phyloP scores from a whole-genome alignment of 2,797 vertebrate genomes.

The Halcyon smyrnensis region DNA sequence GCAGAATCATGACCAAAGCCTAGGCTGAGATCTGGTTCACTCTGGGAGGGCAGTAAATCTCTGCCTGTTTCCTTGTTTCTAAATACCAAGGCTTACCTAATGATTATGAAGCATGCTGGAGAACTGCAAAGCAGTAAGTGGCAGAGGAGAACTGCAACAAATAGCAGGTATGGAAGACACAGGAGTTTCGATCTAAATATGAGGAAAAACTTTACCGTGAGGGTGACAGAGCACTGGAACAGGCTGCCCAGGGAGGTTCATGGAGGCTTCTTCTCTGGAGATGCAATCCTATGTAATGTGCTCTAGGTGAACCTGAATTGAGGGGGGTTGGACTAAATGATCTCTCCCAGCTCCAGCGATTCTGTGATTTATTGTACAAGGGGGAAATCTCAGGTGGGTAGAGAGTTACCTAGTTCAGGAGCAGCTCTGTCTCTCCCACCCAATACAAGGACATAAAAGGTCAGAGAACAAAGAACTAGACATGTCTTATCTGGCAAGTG shows the following conservation, averaged over 20 bases:
- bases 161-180: background rate
- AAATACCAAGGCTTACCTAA: background rate
- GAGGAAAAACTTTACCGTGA: too few species aligned
- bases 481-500: rapidly evolving
- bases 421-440: background rate
- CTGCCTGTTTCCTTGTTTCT: background rate
- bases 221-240: too few species aligned
- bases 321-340: background rate
- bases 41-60: background rate
- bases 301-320: background rate
- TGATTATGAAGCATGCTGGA: background rate
- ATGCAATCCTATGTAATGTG: background rate
- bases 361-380: background rate
- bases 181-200: too few species aligned
- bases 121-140: background rate
- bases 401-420: background rate
- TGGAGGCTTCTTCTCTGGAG: background rate
- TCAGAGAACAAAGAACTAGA: background rate
- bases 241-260: background rate
- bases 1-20: background rate
- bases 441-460: background rate
- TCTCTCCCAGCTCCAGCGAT: background rate
- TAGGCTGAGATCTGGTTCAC: background rate
- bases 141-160: background rate
- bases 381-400: background rate